These are phyloP conservation scores for Pseudobourletiella spinata DNA, from an alignment of 1,140 invertebrate species.

Conservation along the genomic window DNA sequence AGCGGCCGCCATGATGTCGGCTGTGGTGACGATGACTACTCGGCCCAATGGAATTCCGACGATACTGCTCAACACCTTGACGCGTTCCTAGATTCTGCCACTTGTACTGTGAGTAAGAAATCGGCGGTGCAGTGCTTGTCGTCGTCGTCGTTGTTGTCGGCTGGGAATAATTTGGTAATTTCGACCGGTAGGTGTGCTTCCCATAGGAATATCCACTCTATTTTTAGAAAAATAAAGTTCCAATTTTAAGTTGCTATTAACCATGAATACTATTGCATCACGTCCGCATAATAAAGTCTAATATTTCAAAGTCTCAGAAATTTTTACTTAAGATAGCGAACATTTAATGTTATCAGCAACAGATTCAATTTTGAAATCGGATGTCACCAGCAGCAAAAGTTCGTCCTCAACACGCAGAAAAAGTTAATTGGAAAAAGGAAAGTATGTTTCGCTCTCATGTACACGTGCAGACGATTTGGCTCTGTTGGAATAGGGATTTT, in stretches of 20 bases:
- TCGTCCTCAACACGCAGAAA: no score
- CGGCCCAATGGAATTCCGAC: constrained; percentile 14
- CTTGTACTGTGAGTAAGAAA: constrained; percentile 33
- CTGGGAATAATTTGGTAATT: neutral
- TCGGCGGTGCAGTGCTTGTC: constrained; percentile 17
- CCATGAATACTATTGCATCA: neutral
- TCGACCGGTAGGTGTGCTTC: constrained; percentile 11
- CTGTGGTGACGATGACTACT: constrained; percentile 8
- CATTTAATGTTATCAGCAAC: no score
- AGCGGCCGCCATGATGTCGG: constrained; percentile 8
- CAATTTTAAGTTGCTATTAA: no score
- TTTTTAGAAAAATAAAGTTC: neutral
- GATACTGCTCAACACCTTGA: constrained; percentile 27
- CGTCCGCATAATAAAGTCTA: neutral
- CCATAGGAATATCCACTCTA: constrained; percentile 14
- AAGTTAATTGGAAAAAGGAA: no score
- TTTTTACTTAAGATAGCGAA: neutral
- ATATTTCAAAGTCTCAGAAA: neutral
- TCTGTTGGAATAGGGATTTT: no score
- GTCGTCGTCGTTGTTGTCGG: constrained; percentile 32
- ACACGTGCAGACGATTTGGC: no score
- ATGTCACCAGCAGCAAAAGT: no score
- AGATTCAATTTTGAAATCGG: no score
- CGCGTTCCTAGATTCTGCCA: constrained; percentile 30
- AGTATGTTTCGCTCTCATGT: no score